Conservation (phyloP, 2,797 vertebrate genomes). For the Oreortyx pictus region DNA sequence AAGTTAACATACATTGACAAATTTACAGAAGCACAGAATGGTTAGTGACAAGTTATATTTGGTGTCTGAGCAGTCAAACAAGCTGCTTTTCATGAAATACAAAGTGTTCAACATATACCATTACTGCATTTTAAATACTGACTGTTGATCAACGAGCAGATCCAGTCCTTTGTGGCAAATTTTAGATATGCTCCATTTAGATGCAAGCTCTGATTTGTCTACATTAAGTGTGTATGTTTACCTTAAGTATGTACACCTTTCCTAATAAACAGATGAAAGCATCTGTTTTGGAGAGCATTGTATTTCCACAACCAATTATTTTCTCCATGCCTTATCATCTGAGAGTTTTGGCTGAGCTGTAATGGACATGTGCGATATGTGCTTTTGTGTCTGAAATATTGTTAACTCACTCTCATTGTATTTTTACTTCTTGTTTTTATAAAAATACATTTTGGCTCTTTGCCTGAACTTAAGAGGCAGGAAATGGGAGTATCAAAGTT, state of each 20-base stretch:
- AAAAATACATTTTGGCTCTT: neutral
- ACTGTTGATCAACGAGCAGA: neutral
- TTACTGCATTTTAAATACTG: neutral
- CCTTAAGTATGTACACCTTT: neutral
- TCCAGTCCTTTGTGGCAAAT: neutral
- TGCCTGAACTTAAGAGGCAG: constrained; percentile 6
- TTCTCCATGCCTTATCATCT: neutral
- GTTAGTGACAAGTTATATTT: neutral
- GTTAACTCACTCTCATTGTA: neutral
- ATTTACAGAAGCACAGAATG: neutral
- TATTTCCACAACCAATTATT: neutral
- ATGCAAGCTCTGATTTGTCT: neutral
- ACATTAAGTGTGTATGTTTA: neutral
- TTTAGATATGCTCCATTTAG: neutral
- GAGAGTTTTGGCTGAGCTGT: neutral
- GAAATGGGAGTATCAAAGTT: constrained; percentile 64
- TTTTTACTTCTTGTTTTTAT: constrained; percentile 40
- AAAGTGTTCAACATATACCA: neutral
- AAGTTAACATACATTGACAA: neutral
- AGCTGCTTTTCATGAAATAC: neutral
- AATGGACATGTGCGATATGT: neutral
- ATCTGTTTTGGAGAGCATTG: neutral
- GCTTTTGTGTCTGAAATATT: neutral
- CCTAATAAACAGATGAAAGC: neutral
- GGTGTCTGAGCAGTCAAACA: neutral